A percentile compares a stretch with the other conserved stretches of the same genome.
Evolutionary conservation across 2,888 invertebrate species (phyloP).

Genomic region (Junonia oenone): DNA sequence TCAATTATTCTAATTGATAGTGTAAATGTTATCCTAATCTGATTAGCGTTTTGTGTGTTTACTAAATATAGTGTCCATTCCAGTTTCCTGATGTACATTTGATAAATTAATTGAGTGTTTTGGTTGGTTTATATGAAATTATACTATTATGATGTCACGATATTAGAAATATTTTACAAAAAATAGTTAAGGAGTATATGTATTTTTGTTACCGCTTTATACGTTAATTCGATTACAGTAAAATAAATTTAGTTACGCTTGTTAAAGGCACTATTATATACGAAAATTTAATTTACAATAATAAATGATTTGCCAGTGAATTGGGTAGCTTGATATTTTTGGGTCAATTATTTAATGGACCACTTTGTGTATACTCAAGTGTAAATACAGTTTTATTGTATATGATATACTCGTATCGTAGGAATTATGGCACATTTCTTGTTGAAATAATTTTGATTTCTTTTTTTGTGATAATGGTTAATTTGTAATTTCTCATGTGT

Average conservation of each 20-base stretch:
- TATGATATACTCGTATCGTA: not conserved
- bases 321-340: not conserved
- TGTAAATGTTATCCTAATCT: not conserved
- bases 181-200: not conserved
- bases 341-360: slow-evolving; percentile 1
- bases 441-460: not conserved
- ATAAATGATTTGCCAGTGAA: not conserved
- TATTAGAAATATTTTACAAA: not conserved
- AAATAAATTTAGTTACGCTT: not conserved
- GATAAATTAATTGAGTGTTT: not conserved
- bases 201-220: not conserved
- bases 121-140: not conserved
- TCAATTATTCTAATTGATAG: not conserved
- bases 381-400: not conserved
- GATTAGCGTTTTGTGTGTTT: not conserved
- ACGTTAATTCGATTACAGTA: not conserved
- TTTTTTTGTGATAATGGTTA: not conserved
- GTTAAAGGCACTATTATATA: not conserved
- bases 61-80: not conserved
- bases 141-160: not conserved
- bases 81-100: not conserved
- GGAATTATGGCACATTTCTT: not conserved
- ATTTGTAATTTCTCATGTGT: too few species aligned
- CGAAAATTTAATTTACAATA: not conserved
- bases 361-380: not conserved